Base-by-base conservation (phyloP, 2,888 invertebrate genomes). In the Nomada flava region DNA sequence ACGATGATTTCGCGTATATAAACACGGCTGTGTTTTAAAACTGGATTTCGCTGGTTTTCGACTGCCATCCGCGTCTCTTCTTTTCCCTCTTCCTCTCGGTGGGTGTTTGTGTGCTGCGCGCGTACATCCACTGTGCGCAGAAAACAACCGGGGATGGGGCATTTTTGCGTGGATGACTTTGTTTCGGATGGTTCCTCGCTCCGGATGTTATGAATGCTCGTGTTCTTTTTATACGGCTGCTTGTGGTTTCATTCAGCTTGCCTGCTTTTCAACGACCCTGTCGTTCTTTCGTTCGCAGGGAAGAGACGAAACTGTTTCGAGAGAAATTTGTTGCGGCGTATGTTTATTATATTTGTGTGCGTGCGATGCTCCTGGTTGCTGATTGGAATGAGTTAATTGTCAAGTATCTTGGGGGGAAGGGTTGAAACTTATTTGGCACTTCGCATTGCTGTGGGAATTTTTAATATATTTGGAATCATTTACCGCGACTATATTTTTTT, bases 1-100 rank as follows among this genome's bases (percentile, higher is more conserved):
- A 57, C 65, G 68, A 15, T 57, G 15, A 23, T 50, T 67, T 20
- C 29, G 55, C 47, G 63, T 59, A 26, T n/a, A 79, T 73, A 79
- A 79, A 76, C 83, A 79, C 50, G 5, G 50, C 26, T 29, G 79
- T 65, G 59, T 71, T 79, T 79, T 79, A 71, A 79, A 79, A 79
- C 79, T 79, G 79, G 79, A 79, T 78, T 26, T 55, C 42, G 36
- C 59, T 53, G n/a, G 42, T 26, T 59, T 42, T 29, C 52, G 60
- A 60, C 47, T n/a, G 11, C 15, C 60, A 1, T 69, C 42, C 50
- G 20, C 20, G 47, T 70, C 29, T 60, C 18, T 47, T 15, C n/a
- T 26, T 3, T 15, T 9, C n/a, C 26, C 36, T 36, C 29, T 29
- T 29, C 7, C 36, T 7, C 36, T 5, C 36, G 0, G 36, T 7